A percentile compares a stretch with the other conserved stretches of the same genome.
phyloP scores from a whole-genome alignment of 2,888 invertebrate species.

The Taphrorychus bicolor region DNA sequence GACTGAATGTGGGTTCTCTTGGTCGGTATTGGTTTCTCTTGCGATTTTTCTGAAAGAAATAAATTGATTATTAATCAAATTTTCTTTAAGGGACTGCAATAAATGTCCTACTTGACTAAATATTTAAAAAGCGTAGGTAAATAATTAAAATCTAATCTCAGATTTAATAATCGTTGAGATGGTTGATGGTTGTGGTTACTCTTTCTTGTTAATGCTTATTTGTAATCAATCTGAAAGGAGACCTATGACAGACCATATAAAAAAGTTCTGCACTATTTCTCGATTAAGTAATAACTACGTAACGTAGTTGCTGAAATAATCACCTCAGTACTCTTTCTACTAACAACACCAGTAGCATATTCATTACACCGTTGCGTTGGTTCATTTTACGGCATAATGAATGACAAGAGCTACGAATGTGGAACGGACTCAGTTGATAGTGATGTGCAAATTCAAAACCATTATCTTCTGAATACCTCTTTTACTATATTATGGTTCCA shows the following conservation, averaged over 20 bases:
- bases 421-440: conserved; percentile 12
- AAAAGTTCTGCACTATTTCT: conserved; percentile 32
- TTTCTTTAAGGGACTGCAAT: not conserved
- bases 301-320: conserved; percentile 23
- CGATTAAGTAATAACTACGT: conserved; percentile 28
- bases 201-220: not conserved
- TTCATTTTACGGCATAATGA: conserved; percentile 17
- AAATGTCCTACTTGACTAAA: not conserved
- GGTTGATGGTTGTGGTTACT: not conserved
- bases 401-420: conserved; percentile 18
- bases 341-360: conserved; percentile 21
- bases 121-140: not conserved
- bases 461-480: conserved; percentile 10
- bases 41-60: conserved; percentile 25
- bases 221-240: not conserved
- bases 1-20: conserved; percentile 16
- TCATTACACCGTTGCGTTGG: conserved; percentile 11
- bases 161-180: not conserved
- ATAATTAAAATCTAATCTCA: not conserved
- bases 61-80: not conserved
- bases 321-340: conserved; percentile 10
- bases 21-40: conserved; percentile 28
- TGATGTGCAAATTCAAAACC: conserved; percentile 7
- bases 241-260: conserved; percentile 4
- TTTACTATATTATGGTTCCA: not conserved